Conservation (phyloP, 2,113 vertebrate species). For the Melospiza georgiana region DNA sequence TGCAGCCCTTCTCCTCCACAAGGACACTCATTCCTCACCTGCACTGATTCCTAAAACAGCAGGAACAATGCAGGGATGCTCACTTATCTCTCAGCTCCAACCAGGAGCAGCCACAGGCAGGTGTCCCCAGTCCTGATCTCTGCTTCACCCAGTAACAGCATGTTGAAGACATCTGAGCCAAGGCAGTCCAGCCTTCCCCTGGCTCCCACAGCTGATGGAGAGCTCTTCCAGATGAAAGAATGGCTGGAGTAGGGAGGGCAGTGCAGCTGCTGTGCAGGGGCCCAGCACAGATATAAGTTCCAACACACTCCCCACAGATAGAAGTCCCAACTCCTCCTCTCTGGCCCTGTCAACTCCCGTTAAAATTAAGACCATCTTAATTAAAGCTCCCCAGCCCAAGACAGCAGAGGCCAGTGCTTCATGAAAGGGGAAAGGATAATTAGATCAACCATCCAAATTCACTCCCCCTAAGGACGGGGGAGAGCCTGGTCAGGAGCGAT, state of each 20-base stretch:
- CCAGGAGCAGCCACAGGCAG: not conserved
- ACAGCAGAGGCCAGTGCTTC: not conserved
- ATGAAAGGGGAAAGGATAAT: constrained; percentile 21
- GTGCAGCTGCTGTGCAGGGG: not conserved
- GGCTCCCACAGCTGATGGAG: not conserved
- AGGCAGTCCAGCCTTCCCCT: not conserved
- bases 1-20: not conserved
- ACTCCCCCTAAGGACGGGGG: not conserved
- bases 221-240: not conserved
- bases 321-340: not conserved
- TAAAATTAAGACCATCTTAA: constrained; percentile 56
- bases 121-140: not conserved
- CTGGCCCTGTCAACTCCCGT: not conserved
- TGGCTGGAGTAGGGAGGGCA: not conserved
- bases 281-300: not conserved
- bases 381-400: constrained; percentile 38
- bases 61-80: not conserved
- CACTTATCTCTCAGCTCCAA: not conserved
- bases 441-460: constrained; percentile 41
- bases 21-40: not conserved
- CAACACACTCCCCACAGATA: not conserved
- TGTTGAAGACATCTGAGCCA: not conserved
- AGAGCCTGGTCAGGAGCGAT: not conserved
- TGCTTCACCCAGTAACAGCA: not conserved
- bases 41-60: not conserved